phyloP scores from a whole-genome alignment of 92 coral and sea anemone species.

The Heteractis magnifica region DNA sequence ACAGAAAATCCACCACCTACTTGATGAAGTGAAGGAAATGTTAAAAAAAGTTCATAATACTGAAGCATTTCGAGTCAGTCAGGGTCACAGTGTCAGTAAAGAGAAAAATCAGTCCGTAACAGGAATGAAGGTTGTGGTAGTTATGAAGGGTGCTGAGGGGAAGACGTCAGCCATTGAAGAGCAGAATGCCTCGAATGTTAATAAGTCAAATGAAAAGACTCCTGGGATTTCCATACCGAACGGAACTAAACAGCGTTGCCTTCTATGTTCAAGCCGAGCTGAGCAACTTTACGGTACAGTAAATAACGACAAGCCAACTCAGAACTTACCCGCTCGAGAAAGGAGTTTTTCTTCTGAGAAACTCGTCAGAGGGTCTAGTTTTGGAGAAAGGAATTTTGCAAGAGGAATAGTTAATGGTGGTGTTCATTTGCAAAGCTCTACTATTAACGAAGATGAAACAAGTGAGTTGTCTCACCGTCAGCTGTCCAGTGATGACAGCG shows the following conservation, averaged over 20 bases:
- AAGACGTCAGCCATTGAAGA: not conserved
- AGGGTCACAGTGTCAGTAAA: no score
- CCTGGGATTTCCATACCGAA: not conserved
- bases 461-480: not conserved
- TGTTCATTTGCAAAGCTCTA: not conserved
- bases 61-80: not conserved
- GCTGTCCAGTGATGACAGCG: constrained; percentile 19
- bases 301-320: not conserved
- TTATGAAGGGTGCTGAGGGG: not conserved
- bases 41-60: not conserved
- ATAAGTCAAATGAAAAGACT: not conserved
- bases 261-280: not conserved
- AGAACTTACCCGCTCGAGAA: not conserved
- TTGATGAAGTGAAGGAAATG: not conserved
- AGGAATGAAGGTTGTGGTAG: no score
- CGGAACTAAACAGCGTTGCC: not conserved
- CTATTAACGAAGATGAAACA: not conserved
- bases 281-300: not conserved
- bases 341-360: not conserved
- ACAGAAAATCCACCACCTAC: not conserved
- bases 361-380: not conserved
- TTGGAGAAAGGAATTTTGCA: not conserved
- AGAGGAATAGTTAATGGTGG: not conserved
- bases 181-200: not conserved
- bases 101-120: no score